phyloP scores from a whole-genome alignment of 2,113 vertebrate genomes.

The Odontesthes bonariensis region DNA sequence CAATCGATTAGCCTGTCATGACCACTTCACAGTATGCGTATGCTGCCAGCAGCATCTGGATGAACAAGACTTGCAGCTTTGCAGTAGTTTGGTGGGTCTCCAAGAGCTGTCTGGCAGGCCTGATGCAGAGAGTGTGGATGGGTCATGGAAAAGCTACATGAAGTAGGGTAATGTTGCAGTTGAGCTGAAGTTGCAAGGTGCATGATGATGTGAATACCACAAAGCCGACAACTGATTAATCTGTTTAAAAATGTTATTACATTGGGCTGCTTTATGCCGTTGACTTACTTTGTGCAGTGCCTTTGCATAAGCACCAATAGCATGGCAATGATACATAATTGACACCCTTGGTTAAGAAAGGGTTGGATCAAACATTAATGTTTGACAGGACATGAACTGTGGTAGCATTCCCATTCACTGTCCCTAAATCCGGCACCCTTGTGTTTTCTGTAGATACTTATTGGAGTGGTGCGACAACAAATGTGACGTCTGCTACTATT shows the following conservation, averaged over 20 bases:
- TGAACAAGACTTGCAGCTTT: constrained; percentile 54
- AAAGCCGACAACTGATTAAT: constrained; percentile 12
- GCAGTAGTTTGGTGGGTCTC: constrained; percentile 56
- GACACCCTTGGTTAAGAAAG: too few species aligned
- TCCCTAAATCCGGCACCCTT: too few species aligned
- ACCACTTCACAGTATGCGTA: constrained; percentile 50
- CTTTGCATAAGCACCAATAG: neutral
- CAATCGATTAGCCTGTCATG: constrained; percentile 48
- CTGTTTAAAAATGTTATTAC: neutral
- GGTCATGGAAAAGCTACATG: constrained; percentile 49
- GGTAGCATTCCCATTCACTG: too few species aligned
- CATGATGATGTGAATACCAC: constrained; percentile 27
- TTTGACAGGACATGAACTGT: too few species aligned
- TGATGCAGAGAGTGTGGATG: constrained; percentile 47
- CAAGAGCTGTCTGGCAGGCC: constrained; percentile 53
- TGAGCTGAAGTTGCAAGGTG: constrained; percentile 55
- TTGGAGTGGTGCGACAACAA: neutral
- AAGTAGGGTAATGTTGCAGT: neutral
- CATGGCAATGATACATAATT: too few species aligned
- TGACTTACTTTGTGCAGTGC: neutral
- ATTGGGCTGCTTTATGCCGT: neutral
- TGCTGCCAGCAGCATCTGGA: constrained; percentile 66
- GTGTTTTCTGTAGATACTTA: too few species aligned
- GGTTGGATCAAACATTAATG: too few species aligned
- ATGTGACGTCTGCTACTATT: neutral